Evolutionary conservation across 2,888 invertebrate species (phyloP).

Genomic region (Trachelus iudaicus): DNA sequence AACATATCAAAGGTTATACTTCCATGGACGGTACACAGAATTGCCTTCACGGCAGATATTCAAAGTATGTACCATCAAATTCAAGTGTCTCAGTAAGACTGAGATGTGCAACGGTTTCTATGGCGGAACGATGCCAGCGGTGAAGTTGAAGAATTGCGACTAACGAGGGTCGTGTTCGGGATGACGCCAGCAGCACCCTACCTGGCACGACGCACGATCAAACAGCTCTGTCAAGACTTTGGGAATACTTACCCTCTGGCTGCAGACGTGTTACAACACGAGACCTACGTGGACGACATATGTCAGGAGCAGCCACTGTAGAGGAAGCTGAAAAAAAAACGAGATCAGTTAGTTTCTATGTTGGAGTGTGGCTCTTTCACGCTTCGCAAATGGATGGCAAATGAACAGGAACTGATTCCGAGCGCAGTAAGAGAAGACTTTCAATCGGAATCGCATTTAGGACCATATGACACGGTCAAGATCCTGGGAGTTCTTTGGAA

Average conservation of each 20-base stretch:
- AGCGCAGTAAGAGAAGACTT: no score
- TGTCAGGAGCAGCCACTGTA: background rate
- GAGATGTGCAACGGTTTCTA: conserved; percentile 33
- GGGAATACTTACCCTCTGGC: background rate
- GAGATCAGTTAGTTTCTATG: background rate
- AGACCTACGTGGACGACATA: background rate
- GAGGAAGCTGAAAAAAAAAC: background rate
- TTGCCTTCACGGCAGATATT: conserved; percentile 50
- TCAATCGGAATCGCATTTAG: background rate
- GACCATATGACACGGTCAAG: background rate
- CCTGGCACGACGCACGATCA: no score
- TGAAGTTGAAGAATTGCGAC: no score
- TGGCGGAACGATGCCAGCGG: conserved; percentile 17
- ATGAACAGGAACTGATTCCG: background rate
- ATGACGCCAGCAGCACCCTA: no score
- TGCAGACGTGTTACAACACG: background rate
- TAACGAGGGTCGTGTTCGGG: no score
- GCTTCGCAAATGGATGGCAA: background rate
- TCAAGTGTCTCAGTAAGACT: conserved; percentile 35
- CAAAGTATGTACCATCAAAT: conserved; percentile 49
- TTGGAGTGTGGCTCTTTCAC: background rate
- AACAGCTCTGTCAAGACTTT: no score
- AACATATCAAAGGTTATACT: no score
- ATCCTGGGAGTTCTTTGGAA: conserved; percentile 8
- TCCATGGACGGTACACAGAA: background rate